Evolutionary conservation across 1,140 invertebrate genomes (phyloP).

Genomic region (Zelostemma sp.): DNA sequence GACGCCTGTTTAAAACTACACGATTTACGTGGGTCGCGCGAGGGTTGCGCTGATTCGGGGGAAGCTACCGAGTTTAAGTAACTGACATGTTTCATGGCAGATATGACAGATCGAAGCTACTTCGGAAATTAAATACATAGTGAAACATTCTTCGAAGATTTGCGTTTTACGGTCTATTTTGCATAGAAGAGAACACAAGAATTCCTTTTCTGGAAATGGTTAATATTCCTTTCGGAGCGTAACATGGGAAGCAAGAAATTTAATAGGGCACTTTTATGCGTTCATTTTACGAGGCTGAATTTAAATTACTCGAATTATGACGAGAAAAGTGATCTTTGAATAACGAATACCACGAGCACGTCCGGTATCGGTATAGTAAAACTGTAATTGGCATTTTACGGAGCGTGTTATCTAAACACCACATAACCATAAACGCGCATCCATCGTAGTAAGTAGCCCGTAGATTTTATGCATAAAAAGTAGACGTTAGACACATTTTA

Average conservation of each 20-base stretch:
- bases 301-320: neutral
- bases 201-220: no score
- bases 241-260: no score
- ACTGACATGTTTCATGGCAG: neutral
- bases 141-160: neutral
- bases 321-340: neutral
- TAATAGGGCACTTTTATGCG: neutral
- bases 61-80: neutral
- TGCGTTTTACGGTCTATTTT: neutral
- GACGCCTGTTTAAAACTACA: conserved; percentile 25
- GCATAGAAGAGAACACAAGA: no score
- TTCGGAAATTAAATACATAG: neutral
- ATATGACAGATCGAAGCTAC: neutral
- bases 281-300: neutral
- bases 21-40: conserved; percentile 2
- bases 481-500: conserved; percentile 7
- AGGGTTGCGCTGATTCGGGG: conserved; percentile 5
- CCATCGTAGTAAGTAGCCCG: conserved; percentile 6
- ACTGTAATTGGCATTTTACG: conserved; percentile 54
- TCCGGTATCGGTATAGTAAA: conserved; percentile 35
- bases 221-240: no score
- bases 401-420: conserved; percentile 47
- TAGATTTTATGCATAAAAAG: conserved; percentile 8
- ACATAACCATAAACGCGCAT: conserved; percentile 20
- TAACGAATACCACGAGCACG: neutral